These are phyloP conservation scores for Polydrusus cervinus DNA, from an alignment of 2,888 invertebrate species.

Conservation along the genomic window DNA sequence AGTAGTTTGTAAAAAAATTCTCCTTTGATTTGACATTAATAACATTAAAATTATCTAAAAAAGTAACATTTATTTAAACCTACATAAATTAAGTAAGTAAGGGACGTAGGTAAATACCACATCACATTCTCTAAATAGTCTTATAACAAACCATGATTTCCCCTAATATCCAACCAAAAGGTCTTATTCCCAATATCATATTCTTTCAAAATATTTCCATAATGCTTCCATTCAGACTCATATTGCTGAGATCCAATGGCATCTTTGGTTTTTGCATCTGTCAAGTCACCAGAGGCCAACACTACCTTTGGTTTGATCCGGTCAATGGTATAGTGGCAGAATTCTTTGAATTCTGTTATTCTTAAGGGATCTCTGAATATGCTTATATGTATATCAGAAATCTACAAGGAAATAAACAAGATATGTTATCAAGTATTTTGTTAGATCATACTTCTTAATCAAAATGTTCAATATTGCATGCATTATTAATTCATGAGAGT, in stretches of 20 bases:
- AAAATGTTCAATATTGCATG: too few species aligned
- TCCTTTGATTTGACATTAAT: constrained; percentile 78
- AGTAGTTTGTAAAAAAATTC: constrained; percentile 86
- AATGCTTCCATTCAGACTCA: constrained; percentile 87
- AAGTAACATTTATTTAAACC: constrained; percentile 1
- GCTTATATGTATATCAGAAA: constrained; percentile 92
- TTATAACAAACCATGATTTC: constrained; percentile 85
- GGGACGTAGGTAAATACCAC: too few species aligned
- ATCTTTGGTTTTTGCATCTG: constrained; percentile 88
- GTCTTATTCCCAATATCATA: constrained; percentile 80
- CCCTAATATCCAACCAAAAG: constrained; percentile 91
- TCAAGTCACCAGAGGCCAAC: constrained; percentile 90
- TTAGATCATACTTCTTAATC: too few species aligned
- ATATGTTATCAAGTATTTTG: too few species aligned
- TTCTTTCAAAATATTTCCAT: constrained; percentile 80
- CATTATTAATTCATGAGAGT: too few species aligned
- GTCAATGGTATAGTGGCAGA: constrained; percentile 83
- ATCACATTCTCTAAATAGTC: too few species aligned
- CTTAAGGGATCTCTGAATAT: constrained; percentile 85
- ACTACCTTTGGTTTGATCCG: constrained; percentile 84
- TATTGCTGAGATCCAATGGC: constrained; percentile 87
- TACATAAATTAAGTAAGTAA: too few species aligned
- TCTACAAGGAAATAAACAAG: constrained; percentile 76
- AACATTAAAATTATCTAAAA: constrained; percentile 92
- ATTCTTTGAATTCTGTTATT: constrained; percentile 84